Evolutionary conservation across 2,888 invertebrate species (phyloP).

Genomic region (Mimas tiliae): DNA sequence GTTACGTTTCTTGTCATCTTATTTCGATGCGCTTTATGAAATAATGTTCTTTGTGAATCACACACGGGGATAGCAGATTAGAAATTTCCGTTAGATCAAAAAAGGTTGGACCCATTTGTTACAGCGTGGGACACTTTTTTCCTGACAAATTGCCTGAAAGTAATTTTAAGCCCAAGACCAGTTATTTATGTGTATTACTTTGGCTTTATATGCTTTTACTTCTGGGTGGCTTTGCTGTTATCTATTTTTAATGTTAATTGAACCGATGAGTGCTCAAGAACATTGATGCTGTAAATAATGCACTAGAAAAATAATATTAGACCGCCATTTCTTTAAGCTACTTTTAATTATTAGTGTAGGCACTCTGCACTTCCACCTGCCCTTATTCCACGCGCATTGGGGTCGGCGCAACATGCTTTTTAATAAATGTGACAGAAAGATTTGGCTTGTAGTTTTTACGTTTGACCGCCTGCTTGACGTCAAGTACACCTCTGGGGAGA

Average conservation of each 20-base stretch:
- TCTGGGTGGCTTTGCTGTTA: constrained; percentile 17
- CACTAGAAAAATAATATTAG: background rate
- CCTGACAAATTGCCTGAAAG: constrained; percentile 80
- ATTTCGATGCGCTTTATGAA: too few species aligned
- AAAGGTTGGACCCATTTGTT: constrained; percentile 77
- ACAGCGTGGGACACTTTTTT: constrained; percentile 69
- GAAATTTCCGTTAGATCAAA: constrained; percentile 68
- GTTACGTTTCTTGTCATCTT: too few species aligned
- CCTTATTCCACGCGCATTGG: too few species aligned
- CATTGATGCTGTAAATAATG: background rate
- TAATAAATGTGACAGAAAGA: too few species aligned
- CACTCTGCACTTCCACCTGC: too few species aligned
- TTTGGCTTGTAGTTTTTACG: too few species aligned
- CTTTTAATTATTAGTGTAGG: too few species aligned
- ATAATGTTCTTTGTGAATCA: constrained; percentile 39
- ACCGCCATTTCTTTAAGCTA: too few species aligned
- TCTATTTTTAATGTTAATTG: constrained; percentile 27
- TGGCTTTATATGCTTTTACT: constrained; percentile 54
- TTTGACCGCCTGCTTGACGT: too few species aligned
- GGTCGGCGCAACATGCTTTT: too few species aligned
- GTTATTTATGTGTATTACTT: constrained; percentile 76
- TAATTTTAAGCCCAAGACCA: constrained; percentile 76
- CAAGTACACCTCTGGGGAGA: too few species aligned
- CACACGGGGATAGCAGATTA: constrained; percentile 67
- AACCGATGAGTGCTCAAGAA: constrained; percentile 8